Evolutionary conservation across 2,113 vertebrate species (phyloP).

Genomic region (Desmodus rotundus): DNA sequence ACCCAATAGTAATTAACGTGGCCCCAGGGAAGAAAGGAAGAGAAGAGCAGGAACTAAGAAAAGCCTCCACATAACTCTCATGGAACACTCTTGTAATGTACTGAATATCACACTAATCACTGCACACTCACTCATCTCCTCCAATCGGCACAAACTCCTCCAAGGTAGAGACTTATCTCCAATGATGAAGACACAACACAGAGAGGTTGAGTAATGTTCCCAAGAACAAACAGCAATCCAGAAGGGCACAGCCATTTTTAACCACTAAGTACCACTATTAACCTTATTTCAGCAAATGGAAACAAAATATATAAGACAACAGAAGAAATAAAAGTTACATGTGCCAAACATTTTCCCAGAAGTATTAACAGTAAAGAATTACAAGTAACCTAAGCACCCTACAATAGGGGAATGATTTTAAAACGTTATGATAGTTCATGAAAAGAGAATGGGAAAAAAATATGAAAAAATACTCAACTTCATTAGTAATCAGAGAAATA

Average conservation of each 20-base stretch:
- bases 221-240: neutral
- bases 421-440: neutral
- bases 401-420: neutral
- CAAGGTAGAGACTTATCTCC: neutral
- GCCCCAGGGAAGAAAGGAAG: slow-evolving; percentile 4
- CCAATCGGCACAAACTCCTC: neutral
- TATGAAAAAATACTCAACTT: neutral
- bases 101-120: neutral
- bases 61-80: neutral
- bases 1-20: neutral
- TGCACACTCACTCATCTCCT: neutral
- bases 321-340: neutral
- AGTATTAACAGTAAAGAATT: neutral
- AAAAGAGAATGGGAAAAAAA: neutral
- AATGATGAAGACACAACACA: neutral
- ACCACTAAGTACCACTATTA: neutral
- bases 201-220: neutral
- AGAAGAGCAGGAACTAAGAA: neutral
- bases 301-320: neutral
- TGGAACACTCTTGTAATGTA: too few species aligned
- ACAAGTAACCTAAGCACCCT: neutral
- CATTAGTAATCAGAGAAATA: neutral
- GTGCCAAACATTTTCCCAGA: neutral
- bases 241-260: neutral
- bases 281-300: neutral